Evolutionary conservation across 64 coral and sea anemone genomes (phyloP).

Genomic region (Cladopsammia gracilis): DNA sequence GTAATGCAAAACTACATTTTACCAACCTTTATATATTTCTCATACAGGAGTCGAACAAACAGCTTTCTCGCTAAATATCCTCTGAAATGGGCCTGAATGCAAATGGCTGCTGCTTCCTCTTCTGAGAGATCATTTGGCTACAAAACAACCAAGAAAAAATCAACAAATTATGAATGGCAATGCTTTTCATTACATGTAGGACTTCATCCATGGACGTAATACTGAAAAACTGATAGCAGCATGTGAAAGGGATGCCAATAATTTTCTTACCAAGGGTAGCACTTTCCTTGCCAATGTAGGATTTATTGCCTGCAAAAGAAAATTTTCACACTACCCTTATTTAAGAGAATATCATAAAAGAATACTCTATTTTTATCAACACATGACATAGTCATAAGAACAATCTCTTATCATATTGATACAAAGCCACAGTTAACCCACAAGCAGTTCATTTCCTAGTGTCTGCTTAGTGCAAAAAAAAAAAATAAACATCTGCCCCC

Average conservation of each 20-base stretch:
- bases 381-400: too few species aligned
- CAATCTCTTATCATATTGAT: too few species aligned
- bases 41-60: slow-evolving; percentile 87
- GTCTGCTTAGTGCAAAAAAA: too few species aligned
- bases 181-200: too few species aligned
- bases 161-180: too few species aligned
- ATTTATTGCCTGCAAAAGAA: slow-evolving; percentile 46
- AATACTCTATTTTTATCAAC: too few species aligned
- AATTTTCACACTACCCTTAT: neutral
- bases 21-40: slow-evolving; percentile 88
- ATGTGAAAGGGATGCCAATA: neutral
- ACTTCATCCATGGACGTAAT: too few species aligned
- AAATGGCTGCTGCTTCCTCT: slow-evolving; percentile 94
- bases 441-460: too few species aligned
- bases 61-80: slow-evolving; percentile 83
- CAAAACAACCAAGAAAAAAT: neutral
- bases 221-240: neutral
- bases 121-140: slow-evolving; percentile 47
- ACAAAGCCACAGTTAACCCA: too few species aligned
- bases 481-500: too few species aligned
- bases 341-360: too few species aligned
- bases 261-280: slow-evolving; percentile 45
- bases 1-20: neutral
- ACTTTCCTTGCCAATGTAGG: slow-evolving; percentile 55
- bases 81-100: slow-evolving; percentile 89